phyloP scores from a whole-genome alignment of 2,797 vertebrate genomes.

The Tamandua tetradactyla region DNA sequence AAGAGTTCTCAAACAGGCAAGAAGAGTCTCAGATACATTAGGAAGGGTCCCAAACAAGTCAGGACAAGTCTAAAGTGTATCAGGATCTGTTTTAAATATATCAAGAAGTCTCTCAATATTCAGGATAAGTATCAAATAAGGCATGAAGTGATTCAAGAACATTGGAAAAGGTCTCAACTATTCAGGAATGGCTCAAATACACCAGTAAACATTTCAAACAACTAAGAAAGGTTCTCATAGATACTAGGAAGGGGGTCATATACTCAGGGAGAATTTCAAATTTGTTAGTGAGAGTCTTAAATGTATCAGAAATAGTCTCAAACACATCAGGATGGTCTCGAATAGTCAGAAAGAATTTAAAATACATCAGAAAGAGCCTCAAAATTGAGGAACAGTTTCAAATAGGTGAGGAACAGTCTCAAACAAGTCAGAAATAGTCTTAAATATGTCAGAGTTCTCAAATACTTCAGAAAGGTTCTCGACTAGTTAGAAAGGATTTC shows the following conservation, averaged over 20 bases:
- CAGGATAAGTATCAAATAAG: neutral
- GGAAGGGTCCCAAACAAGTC: neutral
- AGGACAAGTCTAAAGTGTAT: neutral
- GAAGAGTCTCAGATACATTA: neutral
- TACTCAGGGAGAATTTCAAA: neutral
- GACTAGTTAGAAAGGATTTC: neutral
- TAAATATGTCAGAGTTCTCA: neutral
- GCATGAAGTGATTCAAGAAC: neutral
- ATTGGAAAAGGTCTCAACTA: neutral
- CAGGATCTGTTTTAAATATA: too few species aligned
- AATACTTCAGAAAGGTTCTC: neutral
- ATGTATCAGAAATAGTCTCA: neutral
- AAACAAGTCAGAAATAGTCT: neutral
- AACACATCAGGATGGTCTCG: neutral
- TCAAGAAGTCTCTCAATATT: neutral
- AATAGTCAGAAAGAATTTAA: neutral
- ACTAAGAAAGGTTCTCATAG: neutral
- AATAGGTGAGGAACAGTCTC: neutral
- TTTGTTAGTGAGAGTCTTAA: neutral
- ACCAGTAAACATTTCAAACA: neutral
- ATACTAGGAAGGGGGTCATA: neutral
- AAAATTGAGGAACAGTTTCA: neutral
- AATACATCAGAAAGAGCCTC: neutral
- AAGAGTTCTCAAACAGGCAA: neutral
- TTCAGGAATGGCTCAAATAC: neutral